These are phyloP conservation scores for Pangasianodon gigas DNA, from an alignment of 2,113 vertebrate genomes.

Conservation along the genomic window DNA sequence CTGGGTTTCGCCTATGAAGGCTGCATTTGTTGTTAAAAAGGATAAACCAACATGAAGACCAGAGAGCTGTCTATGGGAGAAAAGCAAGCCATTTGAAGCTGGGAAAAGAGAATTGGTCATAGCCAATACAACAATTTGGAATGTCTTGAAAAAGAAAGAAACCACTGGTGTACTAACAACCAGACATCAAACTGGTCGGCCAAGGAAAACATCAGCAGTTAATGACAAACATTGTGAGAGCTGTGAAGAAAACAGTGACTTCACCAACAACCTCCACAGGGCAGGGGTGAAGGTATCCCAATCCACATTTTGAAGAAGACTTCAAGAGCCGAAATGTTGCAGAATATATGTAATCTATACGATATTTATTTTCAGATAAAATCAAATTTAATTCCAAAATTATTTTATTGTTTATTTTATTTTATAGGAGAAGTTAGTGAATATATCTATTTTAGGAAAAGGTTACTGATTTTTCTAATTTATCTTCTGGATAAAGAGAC, in stretches of 20 bases:
- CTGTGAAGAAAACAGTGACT: not conserved
- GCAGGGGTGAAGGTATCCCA: not conserved
- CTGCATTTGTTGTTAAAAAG: not conserved
- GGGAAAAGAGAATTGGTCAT: not conserved
- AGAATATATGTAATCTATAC: not conserved
- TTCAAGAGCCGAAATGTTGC: not conserved
- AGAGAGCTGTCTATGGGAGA: not conserved
- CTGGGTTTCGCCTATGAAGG: not conserved
- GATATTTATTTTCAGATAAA: not conserved
- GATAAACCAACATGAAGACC: not conserved
- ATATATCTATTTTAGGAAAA: not conserved
- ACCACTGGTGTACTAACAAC: not conserved
- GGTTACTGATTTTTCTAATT: not conserved
- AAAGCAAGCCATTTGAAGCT: not conserved
- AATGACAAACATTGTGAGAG: not conserved
- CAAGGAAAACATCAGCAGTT: not conserved
- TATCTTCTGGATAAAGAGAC: not conserved
- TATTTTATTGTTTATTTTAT: not conserved
- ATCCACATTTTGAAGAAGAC: not conserved
- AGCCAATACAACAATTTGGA: not conserved
- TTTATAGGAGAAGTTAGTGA: too few relatives aligned
- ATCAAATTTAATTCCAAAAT: not conserved
- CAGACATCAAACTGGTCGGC: not conserved
- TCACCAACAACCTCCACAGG: not conserved
- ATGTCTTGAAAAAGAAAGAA: not conserved